These are phyloP conservation scores for Halcyon leucocephala DNA, from an alignment of 2,797 vertebrate species.

Conservation along the genomic window DNA sequence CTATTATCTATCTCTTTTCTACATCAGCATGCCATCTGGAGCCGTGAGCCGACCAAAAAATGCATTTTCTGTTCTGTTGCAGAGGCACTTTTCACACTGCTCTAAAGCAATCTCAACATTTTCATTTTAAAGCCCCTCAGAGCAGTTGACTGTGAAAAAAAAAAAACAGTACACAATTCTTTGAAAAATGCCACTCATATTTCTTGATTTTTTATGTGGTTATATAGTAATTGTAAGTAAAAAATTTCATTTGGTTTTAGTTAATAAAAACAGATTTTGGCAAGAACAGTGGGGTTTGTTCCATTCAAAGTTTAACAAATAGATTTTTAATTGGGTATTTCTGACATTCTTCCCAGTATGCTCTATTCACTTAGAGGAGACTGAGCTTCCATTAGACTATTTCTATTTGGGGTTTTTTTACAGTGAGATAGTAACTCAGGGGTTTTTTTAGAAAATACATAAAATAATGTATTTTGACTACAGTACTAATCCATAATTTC, in stretches of 20 bases:
- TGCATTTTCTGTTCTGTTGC: not conserved
- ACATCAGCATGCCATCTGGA: constrained; percentile 27
- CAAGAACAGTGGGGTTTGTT: not conserved
- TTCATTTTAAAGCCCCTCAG: not conserved
- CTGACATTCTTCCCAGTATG: not conserved
- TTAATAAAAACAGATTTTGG: not conserved
- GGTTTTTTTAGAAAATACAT: not conserved
- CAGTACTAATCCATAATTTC: not conserved
- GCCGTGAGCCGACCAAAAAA: not conserved
- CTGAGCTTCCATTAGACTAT: not conserved
- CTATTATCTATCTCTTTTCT: constrained; percentile 35
- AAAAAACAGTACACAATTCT: not conserved
- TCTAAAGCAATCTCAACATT: not conserved
- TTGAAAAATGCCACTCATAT: not conserved
- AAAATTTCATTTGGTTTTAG: not conserved
- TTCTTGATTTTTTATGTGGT: not conserved
- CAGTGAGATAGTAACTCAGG: not conserved
- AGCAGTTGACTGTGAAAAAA: not conserved
- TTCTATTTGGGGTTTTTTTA: not conserved
- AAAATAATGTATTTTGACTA: not conserved
- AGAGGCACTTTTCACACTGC: not conserved
- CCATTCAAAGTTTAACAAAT: not conserved
- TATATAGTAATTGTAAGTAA: not conserved
- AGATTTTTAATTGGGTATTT: not conserved
- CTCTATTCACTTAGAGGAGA: not conserved